phyloP scores from a whole-genome alignment of 2,888 invertebrate genomes.

The Nipponacmea schrenckii region DNA sequence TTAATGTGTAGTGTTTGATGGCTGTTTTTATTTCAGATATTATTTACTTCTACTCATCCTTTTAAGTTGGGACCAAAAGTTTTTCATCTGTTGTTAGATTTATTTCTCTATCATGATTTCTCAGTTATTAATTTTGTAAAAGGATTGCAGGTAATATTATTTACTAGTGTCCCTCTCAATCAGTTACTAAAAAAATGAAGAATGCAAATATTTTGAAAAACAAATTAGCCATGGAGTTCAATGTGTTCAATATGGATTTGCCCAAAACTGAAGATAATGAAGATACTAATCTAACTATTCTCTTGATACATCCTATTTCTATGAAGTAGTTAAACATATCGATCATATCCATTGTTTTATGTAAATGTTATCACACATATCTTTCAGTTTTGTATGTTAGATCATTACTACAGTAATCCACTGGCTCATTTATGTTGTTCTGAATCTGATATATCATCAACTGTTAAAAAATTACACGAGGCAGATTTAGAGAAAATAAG shows the following conservation, averaged over 20 bases:
- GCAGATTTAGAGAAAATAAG: conserved; percentile 60
- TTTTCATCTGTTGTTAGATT: conserved; percentile 84
- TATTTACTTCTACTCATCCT: conserved; percentile 74
- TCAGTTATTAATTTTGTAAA: conserved; percentile 87
- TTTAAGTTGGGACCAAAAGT: conserved; percentile 86
- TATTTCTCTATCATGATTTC: conserved; percentile 91
- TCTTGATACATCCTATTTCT: too few relatives aligned
- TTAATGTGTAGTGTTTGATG: not conserved
- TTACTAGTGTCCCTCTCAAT: not conserved
- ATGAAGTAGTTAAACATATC: too few relatives aligned
- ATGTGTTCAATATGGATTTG: too few relatives aligned
- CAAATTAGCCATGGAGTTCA: too few relatives aligned
- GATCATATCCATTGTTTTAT: too few relatives aligned
- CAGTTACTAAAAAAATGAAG: too few relatives aligned
- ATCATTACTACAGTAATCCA: conserved; percentile 82
- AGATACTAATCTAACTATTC: too few relatives aligned
- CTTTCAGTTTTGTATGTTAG: conserved; percentile 83
- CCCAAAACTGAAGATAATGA: too few relatives aligned
- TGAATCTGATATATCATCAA: conserved; percentile 69
- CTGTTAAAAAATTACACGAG: conserved; percentile 45
- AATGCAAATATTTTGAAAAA: too few relatives aligned
- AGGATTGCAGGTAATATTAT: conserved; percentile 79
- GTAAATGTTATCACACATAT: not conserved
- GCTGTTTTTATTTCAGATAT: conserved; percentile 56
- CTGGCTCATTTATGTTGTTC: conserved; percentile 78